These are phyloP conservation scores for Nanorana parkeri DNA, from an alignment of 2,113 vertebrate genomes.

Conservation along the genomic window DNA sequence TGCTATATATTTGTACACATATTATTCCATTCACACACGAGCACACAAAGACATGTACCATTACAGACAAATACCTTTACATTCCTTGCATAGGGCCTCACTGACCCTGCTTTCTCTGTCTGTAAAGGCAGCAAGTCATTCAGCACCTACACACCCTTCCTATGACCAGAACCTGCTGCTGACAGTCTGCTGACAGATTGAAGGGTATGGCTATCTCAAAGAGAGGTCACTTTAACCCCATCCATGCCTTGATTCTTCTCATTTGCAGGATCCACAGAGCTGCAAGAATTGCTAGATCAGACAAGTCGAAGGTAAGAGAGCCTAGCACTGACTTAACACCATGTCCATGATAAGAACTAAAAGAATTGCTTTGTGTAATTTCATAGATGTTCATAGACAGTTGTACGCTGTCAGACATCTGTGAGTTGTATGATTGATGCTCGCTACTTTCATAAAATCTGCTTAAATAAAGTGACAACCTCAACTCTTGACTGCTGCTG, in stretches of 20 bases:
- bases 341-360: no score
- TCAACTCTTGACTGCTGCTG: no score
- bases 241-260: not conserved
- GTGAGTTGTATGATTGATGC: no score
- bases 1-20: conserved; percentile 12
- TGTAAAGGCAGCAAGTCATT: conserved; percentile 19
- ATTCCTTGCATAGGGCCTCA: conserved; percentile 22
- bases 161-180: conserved; percentile 23
- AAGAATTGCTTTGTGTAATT: no score
- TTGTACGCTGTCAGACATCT: no score
- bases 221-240: conserved; percentile 26
- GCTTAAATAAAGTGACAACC: no score
- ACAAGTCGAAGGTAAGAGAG: no score
- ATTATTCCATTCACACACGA: not conserved
- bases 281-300: no score
- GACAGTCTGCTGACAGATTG: conserved; percentile 51
- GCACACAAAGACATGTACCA: conserved; percentile 22
- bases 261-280: no score
- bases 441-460: no score
- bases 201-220: conserved; percentile 1
- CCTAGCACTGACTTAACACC: no score
- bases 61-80: conserved; percentile 16
- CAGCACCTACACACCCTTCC: conserved; percentile 46
- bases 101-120: conserved; percentile 6
- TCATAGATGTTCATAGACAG: no score